phyloP scores from a whole-genome alignment of 1,140 invertebrate genomes.

The Drosophila watanabei region DNA sequence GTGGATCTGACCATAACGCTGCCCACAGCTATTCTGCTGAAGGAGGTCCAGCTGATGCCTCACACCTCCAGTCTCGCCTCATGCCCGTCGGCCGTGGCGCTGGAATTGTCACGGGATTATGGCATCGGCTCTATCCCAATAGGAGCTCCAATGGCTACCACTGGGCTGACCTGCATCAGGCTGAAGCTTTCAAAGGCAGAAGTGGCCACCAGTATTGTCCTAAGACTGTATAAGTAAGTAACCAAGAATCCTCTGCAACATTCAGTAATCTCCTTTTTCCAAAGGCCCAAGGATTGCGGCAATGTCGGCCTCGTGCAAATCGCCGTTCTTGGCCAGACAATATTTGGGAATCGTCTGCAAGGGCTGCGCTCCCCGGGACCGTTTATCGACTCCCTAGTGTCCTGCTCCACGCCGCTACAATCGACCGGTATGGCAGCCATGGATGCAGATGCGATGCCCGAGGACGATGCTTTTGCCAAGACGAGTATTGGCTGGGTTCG shows the following conservation, averaged over 20 bases:
- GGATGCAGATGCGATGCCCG: slow-evolving; percentile 65
- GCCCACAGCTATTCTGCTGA: slow-evolving; percentile 95
- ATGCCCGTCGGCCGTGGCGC: slow-evolving; percentile 95
- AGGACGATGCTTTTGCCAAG: slow-evolving; percentile 83
- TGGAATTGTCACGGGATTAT: slow-evolving; percentile 90
- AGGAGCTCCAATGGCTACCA: slow-evolving; percentile 90
- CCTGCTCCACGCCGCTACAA: slow-evolving; percentile 41
- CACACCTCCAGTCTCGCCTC: slow-evolving; percentile 94
- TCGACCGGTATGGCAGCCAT: slow-evolving; percentile 35
- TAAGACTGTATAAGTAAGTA: slow-evolving; percentile 86
- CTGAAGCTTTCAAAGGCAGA: slow-evolving; percentile 93
- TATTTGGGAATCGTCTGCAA: slow-evolving; percentile 85
- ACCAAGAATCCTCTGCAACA: not conserved
- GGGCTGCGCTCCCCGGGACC: slow-evolving; percentile 44
- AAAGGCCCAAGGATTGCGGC: slow-evolving; percentile 94
- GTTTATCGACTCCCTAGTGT: slow-evolving; percentile 49
- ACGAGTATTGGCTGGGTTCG: slow-evolving; percentile 84
- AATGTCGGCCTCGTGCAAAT: slow-evolving; percentile 96
- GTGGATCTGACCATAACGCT: slow-evolving; percentile 94
- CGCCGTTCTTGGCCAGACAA: slow-evolving; percentile 92
- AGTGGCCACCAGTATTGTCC: slow-evolving; percentile 89
- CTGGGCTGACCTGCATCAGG: slow-evolving; percentile 94
- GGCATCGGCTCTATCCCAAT: slow-evolving; percentile 87
- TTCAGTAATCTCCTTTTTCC: not conserved
- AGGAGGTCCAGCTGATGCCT: slow-evolving; percentile 95